These are phyloP conservation scores for Andinoacara biseriatus DNA, from an alignment of 2,113 vertebrate genomes.

Conservation along the genomic window DNA sequence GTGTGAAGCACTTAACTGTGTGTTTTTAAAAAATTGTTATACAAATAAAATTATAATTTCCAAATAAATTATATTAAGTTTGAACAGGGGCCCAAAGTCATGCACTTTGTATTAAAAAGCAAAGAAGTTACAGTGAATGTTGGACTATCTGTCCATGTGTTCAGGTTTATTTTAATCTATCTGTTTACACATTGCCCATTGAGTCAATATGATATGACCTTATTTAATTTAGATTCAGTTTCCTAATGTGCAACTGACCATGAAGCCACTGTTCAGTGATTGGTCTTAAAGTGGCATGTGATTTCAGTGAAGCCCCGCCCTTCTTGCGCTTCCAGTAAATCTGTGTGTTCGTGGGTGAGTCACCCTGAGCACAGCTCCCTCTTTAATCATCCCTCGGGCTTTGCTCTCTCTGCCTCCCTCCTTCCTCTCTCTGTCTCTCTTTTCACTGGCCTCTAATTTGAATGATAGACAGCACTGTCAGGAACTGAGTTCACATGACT, in stretches of 20 bases:
- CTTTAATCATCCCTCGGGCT: conserved; percentile 89
- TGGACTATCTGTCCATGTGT: neutral
- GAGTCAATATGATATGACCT: neutral
- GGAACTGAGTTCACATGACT: conserved; percentile 68
- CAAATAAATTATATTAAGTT: neutral
- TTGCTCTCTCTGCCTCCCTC: conserved; percentile 22
- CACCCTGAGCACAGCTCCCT: conserved; percentile 94
- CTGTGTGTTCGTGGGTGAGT: conserved; percentile 89
- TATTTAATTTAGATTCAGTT: conserved; percentile 18
- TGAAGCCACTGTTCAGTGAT: conserved; percentile 85
- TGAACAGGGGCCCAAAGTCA: neutral
- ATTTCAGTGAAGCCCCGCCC: conserved; percentile 95
- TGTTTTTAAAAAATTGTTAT: neutral
- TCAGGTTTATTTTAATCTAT: neutral
- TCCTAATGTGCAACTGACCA: conserved; percentile 57
- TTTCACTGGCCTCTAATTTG: conserved; percentile 74
- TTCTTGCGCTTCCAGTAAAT: conserved; percentile 94
- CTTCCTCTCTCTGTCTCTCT: conserved; percentile 26
- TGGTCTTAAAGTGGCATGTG: conserved; percentile 90
- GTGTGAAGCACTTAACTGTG: neutral
- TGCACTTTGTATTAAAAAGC: neutral
- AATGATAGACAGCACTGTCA: conserved; percentile 69
- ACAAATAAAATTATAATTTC: neutral
- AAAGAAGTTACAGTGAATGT: neutral
- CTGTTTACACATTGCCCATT: conserved; percentile 3